Evolutionary conservation across 2,888 invertebrate genomes (phyloP), one percentile per base, ranked within the genome.

Genomic region (Penaeus monodon): DNA sequence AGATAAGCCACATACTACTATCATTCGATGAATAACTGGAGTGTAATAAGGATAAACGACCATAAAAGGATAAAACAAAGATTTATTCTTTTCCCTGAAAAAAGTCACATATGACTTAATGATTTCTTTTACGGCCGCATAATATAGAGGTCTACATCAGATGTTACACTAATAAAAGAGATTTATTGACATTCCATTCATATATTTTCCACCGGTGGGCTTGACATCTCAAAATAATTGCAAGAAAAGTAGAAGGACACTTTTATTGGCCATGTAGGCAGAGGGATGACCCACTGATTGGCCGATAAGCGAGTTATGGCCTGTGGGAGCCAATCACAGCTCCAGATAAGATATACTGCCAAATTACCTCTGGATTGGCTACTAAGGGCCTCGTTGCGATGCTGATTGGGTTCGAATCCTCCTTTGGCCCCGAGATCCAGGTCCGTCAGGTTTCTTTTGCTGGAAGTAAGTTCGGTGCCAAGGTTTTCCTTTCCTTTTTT

Each of bases 341-440:
- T 49, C 44, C 44, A 76, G 76, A 76, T 44, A 44, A 76, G 76
- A 49, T 20, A 44, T 22, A 44, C 76, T 44, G 44, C 76, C 76
- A 76, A 38, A 29, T 74, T 38, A 74, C 74, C 27, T 38, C n/a
- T 76, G 49, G 49, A 76, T 44, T 49, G 49, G 44, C n/a, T 22
- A n/a, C 49, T 38, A n/a, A 76, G 76, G 29, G 74, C 74, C 27
- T 44, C 76, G 76, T 76, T 44, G 49, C 76, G 22, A 76, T 20
- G 76, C 38, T n/a, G 44, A 44, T 38, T 76, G 44, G 76, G 33
- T 38, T 44, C 44, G 44, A 38, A 44, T 14, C 38, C 14, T 38
- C n/a, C 76, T 76, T 22, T 76, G 76, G n/a, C 76, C 22, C 24
- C 38, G 49, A 49, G 49, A n/a, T 24, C 49, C 44, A 76, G 76